These are phyloP conservation scores for Girardia tigrina DNA, from an alignment of 2,888 invertebrate genomes.

Conservation along the genomic window DNA sequence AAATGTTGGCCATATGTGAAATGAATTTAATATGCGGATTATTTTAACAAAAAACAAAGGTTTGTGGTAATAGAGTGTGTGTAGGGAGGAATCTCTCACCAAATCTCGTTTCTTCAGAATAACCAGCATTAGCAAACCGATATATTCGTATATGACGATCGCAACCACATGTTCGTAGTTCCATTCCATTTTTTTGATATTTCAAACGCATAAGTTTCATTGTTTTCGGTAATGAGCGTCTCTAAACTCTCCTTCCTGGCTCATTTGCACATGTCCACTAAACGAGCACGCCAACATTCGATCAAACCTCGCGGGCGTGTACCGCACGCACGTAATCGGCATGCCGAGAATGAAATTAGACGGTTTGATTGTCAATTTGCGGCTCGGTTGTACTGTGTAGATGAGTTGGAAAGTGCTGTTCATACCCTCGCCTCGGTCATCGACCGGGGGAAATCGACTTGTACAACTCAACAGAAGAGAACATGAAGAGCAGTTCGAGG, in stretches of 20 bases:
- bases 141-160: slow-evolving; percentile 44
- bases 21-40: too few relatives aligned
- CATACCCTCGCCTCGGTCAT: slow-evolving; percentile 19
- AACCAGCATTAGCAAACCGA: slow-evolving; percentile 38
- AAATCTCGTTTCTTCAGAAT: not conserved
- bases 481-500: slow-evolving; percentile 26
- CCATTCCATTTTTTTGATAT: slow-evolving; percentile 43
- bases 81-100: too few relatives aligned
- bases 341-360: slow-evolving; percentile 38
- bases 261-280: slow-evolving; percentile 42
- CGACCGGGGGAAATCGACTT: slow-evolving; percentile 20
- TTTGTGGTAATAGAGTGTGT: too few relatives aligned
- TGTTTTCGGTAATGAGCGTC: slow-evolving; percentile 40
- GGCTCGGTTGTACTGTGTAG: not conserved
- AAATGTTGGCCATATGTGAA: too few relatives aligned
- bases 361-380: slow-evolving; percentile 29
- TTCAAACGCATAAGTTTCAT: slow-evolving; percentile 46
- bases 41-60: too few relatives aligned
- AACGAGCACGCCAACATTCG: slow-evolving; percentile 42
- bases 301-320: slow-evolving; percentile 42
- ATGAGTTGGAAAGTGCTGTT: slow-evolving; percentile 28
- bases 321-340: slow-evolving; percentile 43
- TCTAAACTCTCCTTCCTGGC: slow-evolving; percentile 4
- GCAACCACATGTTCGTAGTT: slow-evolving; percentile 45
- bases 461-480: slow-evolving; percentile 23